Base-by-base conservation (phyloP, 2,113 vertebrate species). In the Leptodactylus fuscus region DNA sequence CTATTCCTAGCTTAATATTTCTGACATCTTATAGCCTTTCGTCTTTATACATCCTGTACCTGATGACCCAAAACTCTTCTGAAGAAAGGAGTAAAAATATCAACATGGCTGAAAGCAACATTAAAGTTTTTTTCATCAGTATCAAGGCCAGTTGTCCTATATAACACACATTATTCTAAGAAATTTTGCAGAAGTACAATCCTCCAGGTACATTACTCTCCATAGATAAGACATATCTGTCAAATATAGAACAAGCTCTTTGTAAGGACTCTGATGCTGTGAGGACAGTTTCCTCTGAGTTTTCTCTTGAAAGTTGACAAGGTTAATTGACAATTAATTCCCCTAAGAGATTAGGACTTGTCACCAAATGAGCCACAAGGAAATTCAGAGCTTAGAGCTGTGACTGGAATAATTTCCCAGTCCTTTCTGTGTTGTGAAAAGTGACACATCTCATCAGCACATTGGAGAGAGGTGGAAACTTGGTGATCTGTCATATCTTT, bases 301-400 rank as follows among this genome's bases (percentile, higher is more conserved):
- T 70, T 53, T 78, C 60, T 85, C 32, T 75, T 38, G 75, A 69
- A 80, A 69, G 48, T 85, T 78, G 83, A 80, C 48, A 69, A 85
- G 83, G 76, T 80, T 79, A 85, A 85, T 85, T 85, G 76, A 80
- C 49, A 80, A 71, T 85, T 85, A 60, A 85, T 80, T 77, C 83
- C 62, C 67, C 22, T 9, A 41, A 71, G 75, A 41, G 49, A 32
- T 44, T 69, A 15, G 16, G 65, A 46, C 62, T n/a, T 41, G 5
- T 27, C 38, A 36, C 75, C 83, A 70, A 85, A 67, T 67, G 46
- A 79, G 41, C 24, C 12, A 11, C 22, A 77, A 38, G 62, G 70
- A 70, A 60, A 55, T 51, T 71, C 74, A 79, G 11, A 34, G 58
- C 41, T 49, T 44, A 27, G 41, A n/a, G 29, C 60, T 51, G 83